A percentile compares a stretch with the other conserved stretches of the same genome.
Conservation (phyloP, 2,797 vertebrate species). For the Sciurus carolinensis region DNA sequence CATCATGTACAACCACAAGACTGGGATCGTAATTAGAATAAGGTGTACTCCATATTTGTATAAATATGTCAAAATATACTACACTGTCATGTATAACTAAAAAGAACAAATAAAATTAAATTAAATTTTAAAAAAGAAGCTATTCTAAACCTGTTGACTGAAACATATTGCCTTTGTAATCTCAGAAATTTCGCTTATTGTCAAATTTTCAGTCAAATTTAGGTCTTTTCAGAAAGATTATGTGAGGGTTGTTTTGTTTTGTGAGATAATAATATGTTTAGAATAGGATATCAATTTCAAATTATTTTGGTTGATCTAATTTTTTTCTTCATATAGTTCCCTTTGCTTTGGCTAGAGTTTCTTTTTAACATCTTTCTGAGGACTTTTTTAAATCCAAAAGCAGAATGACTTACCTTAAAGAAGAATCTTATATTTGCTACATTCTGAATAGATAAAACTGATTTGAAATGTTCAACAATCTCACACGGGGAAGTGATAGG, state of each 20-base stretch:
- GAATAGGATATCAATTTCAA: slow-evolving; percentile 3
- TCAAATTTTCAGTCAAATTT: slow-evolving; percentile 39
- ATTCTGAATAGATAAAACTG: neutral
- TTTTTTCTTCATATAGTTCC: neutral
- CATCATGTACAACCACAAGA: too few relatives aligned
- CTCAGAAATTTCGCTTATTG: neutral
- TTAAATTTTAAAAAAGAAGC: neutral
- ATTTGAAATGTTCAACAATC: slow-evolving; percentile 13
- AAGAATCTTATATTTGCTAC: slow-evolving; percentile 43
- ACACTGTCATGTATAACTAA: too few relatives aligned
- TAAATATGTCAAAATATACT: too few relatives aligned
- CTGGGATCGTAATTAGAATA: too few relatives aligned
- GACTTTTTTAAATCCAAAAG: neutral
- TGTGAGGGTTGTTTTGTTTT: neutral
- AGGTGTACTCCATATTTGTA: too few relatives aligned
- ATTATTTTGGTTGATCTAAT: neutral
- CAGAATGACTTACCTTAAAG: neutral
- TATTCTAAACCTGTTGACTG: neutral
- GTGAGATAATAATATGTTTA: neutral
- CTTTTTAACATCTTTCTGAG: neutral
- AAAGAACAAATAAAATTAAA: too few relatives aligned
- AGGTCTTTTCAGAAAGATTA: neutral
- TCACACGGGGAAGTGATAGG: neutral
- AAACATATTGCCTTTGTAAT: neutral
- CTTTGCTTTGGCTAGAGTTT: neutral